Conservation (phyloP, 2,113 vertebrate genomes). For the Dasypus novemcinctus region DNA sequence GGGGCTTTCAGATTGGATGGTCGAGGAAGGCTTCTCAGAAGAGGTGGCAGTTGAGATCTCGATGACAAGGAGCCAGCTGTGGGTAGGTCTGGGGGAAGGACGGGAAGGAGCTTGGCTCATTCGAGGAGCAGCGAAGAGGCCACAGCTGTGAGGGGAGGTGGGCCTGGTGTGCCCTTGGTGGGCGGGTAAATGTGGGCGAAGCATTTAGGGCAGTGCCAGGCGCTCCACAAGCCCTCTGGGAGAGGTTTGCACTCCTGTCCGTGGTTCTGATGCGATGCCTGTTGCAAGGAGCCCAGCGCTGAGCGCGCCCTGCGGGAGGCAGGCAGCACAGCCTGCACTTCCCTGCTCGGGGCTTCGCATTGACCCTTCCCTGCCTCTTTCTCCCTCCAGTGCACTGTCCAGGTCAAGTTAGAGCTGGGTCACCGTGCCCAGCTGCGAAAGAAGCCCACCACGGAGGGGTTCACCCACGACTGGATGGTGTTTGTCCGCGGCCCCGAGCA, state of each 20-base stretch:
- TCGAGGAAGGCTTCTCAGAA: not conserved
- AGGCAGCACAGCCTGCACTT: not conserved
- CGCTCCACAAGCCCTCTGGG: rapidly evolving
- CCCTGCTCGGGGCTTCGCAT: not conserved
- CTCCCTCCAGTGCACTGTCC: slow-evolving; percentile 93
- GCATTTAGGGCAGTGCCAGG: not conserved
- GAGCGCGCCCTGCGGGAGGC: rapidly evolving
- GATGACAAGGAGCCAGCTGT: not conserved
- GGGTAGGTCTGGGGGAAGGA: not conserved
- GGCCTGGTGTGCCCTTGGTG: not conserved
- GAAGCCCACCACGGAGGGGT: slow-evolving; percentile 96
- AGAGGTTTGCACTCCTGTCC: rapidly evolving
- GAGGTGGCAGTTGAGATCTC: not conserved
- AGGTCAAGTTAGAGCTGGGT: slow-evolving; percentile 98
- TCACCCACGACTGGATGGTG: slow-evolving; percentile 99
- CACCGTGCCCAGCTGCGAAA: slow-evolving; percentile 97
- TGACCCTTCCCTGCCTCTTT: slow-evolving; percentile 29
- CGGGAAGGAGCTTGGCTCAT: not conserved
- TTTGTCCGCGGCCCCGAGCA: slow-evolving; percentile 97
- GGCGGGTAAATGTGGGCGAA: too few species aligned
- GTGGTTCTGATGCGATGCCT: too few species aligned
- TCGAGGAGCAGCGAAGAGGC: not conserved
- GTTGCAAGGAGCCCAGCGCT: rapidly evolving
- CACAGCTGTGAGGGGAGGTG: not conserved
- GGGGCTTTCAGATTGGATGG: not conserved